A percentile compares a stretch with the other conserved stretches of the same genome.
phyloP scores from a whole-genome alignment of 2,113 vertebrate species.

The Canis aureus region DNA sequence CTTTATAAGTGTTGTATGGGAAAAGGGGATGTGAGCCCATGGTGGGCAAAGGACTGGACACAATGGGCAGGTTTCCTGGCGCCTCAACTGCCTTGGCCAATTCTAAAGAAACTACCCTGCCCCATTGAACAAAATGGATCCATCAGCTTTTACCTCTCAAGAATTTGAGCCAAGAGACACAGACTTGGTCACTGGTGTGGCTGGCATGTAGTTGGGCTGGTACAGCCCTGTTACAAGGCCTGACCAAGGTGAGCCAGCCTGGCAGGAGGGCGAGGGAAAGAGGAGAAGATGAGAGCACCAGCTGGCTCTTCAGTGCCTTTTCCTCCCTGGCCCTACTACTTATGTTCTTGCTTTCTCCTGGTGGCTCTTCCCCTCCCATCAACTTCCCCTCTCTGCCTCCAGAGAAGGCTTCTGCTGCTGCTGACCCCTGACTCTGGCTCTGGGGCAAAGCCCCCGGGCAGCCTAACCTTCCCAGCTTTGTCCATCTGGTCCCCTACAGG shows the following conservation, averaged over 20 bases:
- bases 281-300: rapidly evolving
- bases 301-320: neutral
- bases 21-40: neutral
- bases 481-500: too few relatives aligned
- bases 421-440: neutral
- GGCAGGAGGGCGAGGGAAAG: too few relatives aligned
- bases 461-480: neutral
- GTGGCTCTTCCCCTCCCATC: too few relatives aligned
- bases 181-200: neutral
- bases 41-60: neutral
- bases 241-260: neutral
- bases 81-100: rapidly evolving
- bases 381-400: neutral
- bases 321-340: neutral
- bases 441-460: too few relatives aligned
- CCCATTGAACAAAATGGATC: neutral
- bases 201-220: too few relatives aligned
- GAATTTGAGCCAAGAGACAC: neutral
- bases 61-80: neutral
- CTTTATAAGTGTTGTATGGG: neutral
- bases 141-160: neutral
- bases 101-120: neutral
- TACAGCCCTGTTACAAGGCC: neutral
- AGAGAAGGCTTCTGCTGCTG: neutral
- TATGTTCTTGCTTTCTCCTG: neutral